phyloP scores from a whole-genome alignment of 2,113 vertebrate species.

The Fulmarus glacialis region DNA sequence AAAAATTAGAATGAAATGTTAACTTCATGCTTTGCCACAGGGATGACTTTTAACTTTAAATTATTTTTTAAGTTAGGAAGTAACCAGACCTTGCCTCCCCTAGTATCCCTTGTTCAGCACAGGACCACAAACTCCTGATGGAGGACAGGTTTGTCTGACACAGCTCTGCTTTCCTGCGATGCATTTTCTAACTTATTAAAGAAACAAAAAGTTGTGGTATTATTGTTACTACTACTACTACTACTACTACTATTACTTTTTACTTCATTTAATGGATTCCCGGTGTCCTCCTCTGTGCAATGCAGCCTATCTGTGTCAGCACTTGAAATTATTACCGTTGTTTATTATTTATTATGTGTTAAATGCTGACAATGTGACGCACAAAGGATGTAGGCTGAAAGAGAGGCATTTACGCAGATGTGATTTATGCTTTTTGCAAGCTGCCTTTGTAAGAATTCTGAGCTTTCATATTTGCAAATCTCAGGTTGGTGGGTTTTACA shows the following conservation, averaged over 20 bases:
- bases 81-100: background rate
- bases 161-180: background rate
- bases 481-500: conserved; percentile 46
- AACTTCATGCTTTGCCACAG: background rate
- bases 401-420: background rate
- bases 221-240: background rate
- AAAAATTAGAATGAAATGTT: background rate
- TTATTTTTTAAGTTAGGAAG: background rate
- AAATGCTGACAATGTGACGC: conserved; percentile 10
- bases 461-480: conserved; percentile 32
- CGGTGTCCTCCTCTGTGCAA: background rate
- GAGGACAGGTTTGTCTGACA: background rate
- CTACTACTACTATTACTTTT: background rate
- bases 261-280: background rate
- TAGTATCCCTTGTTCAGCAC: background rate
- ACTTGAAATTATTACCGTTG: background rate
- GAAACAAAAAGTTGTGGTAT: background rate
- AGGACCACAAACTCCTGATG: background rate
- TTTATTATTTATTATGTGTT: conserved; percentile 43
- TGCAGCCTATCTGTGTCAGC: background rate
- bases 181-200: background rate
- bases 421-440: conserved; percentile 35
- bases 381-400: conserved; percentile 1
- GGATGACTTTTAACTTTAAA: background rate
- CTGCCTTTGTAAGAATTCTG: conserved; percentile 20